These are phyloP conservation scores for Heterodera filipjevi DNA, from an alignment of 2,888 invertebrate genomes.

Conservation along the genomic window DNA sequence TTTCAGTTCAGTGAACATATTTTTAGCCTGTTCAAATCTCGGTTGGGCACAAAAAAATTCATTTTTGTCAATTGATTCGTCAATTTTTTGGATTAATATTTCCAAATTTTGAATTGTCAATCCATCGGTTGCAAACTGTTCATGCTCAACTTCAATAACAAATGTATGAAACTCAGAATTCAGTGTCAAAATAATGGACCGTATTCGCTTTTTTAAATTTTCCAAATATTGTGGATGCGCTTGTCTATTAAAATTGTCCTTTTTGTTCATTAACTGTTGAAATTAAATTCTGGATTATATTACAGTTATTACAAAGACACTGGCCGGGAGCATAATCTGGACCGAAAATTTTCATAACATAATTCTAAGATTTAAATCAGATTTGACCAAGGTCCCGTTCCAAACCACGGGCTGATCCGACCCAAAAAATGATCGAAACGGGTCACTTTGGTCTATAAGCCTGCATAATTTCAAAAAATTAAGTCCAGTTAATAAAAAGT, in stretches of 20 bases:
- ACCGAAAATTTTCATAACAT: no score
- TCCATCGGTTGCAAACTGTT: background rate
- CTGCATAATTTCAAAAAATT: no score
- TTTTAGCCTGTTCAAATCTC: background rate
- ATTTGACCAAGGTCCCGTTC: no score
- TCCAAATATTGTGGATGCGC: background rate
- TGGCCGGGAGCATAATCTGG: no score
- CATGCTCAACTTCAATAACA: background rate
- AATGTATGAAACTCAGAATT: background rate
- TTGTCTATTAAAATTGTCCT: background rate
- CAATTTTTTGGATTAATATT: background rate
- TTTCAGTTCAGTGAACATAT: background rate
- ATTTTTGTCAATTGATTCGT: background rate
- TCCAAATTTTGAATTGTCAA: background rate
- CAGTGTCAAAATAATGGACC: background rate
- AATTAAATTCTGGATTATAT: no score
- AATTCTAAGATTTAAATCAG: no score
- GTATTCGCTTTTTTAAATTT: background rate
- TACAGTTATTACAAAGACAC: no score
- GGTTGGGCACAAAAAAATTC: background rate
- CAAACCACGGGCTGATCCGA: no score
- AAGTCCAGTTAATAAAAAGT: no score
- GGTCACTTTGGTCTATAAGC: no score
- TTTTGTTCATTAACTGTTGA: background rate
- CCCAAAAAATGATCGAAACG: no score